Evolutionary conservation across 2,113 vertebrate genomes (phyloP), one percentile per base, ranked within the genome.

Genomic region (Varanus komodoensis): DNA sequence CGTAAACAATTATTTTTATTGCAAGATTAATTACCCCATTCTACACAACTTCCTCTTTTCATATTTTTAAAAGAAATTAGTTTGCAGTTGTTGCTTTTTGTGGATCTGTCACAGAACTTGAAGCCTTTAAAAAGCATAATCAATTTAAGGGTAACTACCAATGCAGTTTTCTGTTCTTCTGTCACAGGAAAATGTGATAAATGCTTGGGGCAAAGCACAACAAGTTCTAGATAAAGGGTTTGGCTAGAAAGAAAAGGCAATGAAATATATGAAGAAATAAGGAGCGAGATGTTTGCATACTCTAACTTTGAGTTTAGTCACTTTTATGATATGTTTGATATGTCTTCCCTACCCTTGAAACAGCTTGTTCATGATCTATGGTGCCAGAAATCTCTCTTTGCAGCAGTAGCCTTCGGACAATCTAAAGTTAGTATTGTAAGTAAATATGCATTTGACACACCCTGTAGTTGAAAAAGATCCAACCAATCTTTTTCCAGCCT

Each of bases 1-100:
- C 97, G 97, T 98, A 98, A 98, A 98, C 97, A 98, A 97, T 98
- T 98, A 98, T 98, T 98, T 98, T 98, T 98, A 98, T 98, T 97
- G 97, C 96, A 98, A 98, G 98, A 98, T 98, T 97, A 98, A 98
- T 98, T 98, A 97, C 97, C 96, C 96, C 95, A 97, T 97, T 96
- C 97, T 97, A 96, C 92, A 97, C 95, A 97, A 97, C 97, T 98
- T 98, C 97, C 97, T 97, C 96, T 96, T 96, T 97, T 97, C 96
- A 97, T 97, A 97, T 97, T 97, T 77, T 97, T 97, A 96, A 96
- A 97, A 96, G 93, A 95, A 96, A 97, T 97, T 97, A 91, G 91
- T 96, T 97, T 97, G 97, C 96, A 94, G 95, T 96, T 96, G 96
- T 95, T 95, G 91, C 96, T 97, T 97, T 97, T 97, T 96, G 96